phyloP scores from a whole-genome alignment of 2,888 invertebrate genomes.

The Minunthozetes semirufus region DNA sequence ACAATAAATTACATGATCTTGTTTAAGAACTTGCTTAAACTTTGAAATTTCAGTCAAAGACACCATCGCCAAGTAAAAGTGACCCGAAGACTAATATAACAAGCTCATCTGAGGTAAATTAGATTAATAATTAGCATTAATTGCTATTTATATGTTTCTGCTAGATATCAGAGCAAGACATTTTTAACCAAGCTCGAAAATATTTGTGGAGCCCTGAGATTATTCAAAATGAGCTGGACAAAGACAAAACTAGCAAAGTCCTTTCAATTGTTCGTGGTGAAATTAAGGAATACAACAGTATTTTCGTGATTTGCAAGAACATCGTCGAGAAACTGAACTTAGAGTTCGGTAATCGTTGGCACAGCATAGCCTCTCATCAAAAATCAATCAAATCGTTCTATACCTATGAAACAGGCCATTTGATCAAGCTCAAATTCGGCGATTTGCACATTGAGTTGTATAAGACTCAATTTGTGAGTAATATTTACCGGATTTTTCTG shows the following conservation, averaged over 20 bases:
- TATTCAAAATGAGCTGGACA: neutral
- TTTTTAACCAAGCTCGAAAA: neutral
- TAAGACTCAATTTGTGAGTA: constrained; percentile 12
- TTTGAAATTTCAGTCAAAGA: neutral
- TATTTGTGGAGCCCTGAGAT: neutral
- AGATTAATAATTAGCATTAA: too few species aligned
- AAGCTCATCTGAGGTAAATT: too few species aligned
- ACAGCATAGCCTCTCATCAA: neutral
- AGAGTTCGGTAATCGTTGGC: neutral
- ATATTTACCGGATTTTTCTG: too few species aligned
- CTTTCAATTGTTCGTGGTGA: neutral
- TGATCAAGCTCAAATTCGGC: neutral
- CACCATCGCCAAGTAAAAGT: neutral
- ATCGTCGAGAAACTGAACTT: constrained; percentile 9
- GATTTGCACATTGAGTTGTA: neutral
- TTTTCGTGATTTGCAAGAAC: constrained; percentile 14
- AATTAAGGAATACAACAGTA: constrained; percentile 3
- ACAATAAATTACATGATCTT: too few species aligned
- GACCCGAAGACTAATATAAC: too few species aligned
- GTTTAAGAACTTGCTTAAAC: neutral
- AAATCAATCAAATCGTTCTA: neutral
- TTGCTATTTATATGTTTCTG: too few species aligned
- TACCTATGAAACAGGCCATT: neutral
- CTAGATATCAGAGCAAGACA: constrained; percentile 2
- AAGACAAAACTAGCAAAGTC: neutral